Base-by-base conservation (phyloP, 2,797 vertebrate species). In the Danio jaintianensis region DNA sequence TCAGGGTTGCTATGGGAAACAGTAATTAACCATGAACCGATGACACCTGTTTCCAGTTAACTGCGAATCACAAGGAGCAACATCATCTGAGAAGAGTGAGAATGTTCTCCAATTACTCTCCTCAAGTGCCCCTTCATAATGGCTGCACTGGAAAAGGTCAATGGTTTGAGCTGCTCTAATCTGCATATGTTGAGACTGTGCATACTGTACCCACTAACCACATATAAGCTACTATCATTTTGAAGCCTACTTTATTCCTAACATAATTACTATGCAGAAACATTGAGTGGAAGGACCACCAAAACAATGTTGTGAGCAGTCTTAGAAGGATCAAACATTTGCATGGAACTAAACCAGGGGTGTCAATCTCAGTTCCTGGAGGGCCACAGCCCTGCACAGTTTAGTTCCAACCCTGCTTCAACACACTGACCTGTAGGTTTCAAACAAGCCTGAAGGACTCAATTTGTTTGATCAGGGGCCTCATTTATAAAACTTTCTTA, bases 31-130 rank as follows among this genome's bases (percentile, higher is more conserved):
- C 20, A 48, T 47, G 52, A 48, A 58, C 52, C 2, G 18, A 45
- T 36, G 53, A 16, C 52, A 78, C 63, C 63, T 78, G 63, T 67
- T 78, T 16, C 63, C 52, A 78, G 66, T 67, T 47, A 68, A 47
- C 58, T 42, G 29, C 20, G 9, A 58, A 36, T 20, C 29, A 42
- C 6, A 75, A 75, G 29, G 4, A 40, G 16, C 16, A 50, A 15
- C 5, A 45, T 45, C 53, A 29, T 47, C 40, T 10, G 13, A 45
- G 4, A 47, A 59, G n/a, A 40, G 55, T 43, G n/a, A 55, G 38
- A 29, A 22, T 55, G 62, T 36, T 55, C 47, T 45, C 50, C 2
- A 56, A 67, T 56, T 75, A 10, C 20, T 36, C 20, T n/a, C 56
- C 13, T 47, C 20, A 47, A 4, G 7, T 59, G 29, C 6, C 53